These are phyloP conservation scores for Cremastobaeus sp. DNA, from an alignment of 2,888 invertebrate species.

Conservation along the genomic window DNA sequence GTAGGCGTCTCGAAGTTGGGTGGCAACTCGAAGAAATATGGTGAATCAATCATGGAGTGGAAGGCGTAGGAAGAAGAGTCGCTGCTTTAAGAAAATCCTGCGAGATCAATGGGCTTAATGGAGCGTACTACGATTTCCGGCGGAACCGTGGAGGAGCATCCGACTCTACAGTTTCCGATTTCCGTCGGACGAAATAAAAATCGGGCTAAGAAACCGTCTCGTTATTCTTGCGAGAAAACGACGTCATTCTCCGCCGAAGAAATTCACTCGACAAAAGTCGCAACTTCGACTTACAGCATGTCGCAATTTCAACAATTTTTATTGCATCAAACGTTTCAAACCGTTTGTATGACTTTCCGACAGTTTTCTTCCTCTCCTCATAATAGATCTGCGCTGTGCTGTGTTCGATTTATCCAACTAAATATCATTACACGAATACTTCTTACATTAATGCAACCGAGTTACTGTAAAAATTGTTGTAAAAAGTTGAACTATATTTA, in stretches of 20 bases:
- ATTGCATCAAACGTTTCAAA: slow-evolving; percentile 56
- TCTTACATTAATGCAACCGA: too few species aligned
- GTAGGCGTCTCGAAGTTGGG: background rate
- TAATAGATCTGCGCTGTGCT: too few species aligned
- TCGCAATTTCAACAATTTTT: slow-evolving; percentile 56
- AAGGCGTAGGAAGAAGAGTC: slow-evolving; percentile 41
- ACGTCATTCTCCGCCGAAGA: slow-evolving; percentile 27
- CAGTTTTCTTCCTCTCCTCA: slow-evolving; percentile 41
- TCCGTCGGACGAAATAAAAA: slow-evolving; percentile 63
- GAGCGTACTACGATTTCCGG: slow-evolving; percentile 63
- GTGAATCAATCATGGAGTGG: slow-evolving; percentile 57
- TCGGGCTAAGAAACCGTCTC: slow-evolving; percentile 58
- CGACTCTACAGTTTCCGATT: slow-evolving; percentile 63
- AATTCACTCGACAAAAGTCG: slow-evolving; percentile 54
- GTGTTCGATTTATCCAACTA: too few species aligned
- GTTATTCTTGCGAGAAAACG: slow-evolving; percentile 61
- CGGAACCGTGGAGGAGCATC: slow-evolving; percentile 61
- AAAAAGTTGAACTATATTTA: too few species aligned
- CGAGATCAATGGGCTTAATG: slow-evolving; percentile 63
- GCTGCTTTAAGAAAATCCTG: slow-evolving; percentile 61
- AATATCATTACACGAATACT: too few species aligned
- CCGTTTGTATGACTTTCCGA: slow-evolving; percentile 56
- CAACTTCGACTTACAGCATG: slow-evolving; percentile 54
- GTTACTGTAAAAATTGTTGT: too few species aligned
- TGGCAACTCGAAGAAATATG: slow-evolving; percentile 42